Base-by-base conservation (phyloP, 2,113 vertebrate species). In the Gorsachius goisagi region DNA sequence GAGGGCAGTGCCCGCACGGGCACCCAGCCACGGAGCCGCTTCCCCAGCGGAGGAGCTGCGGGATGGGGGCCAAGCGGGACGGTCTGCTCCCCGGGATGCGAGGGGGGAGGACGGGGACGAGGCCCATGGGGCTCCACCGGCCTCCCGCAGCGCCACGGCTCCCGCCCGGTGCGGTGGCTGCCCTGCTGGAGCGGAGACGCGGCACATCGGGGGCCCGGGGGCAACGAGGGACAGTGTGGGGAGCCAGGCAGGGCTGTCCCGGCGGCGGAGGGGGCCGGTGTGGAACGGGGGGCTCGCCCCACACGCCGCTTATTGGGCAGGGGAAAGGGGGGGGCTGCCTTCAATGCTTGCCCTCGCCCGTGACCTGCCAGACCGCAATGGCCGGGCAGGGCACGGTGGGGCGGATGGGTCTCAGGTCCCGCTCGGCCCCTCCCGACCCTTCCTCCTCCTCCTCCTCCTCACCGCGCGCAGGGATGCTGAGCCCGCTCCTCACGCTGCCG, bases 361-460 rank as follows among this genome's bases (percentile, higher is more conserved):
- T 45, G 9, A 87, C 55, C 33, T 77, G 66, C 37, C 85, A 33
- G 15, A 50, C 49, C 1, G 19, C 35, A 7, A 71, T 11, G 20
- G 53, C 23, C 0, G 85, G 85, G 9, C 59, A 23, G 12, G 56
- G 35, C 35, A 82, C 17, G 1, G 32, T 4, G 44, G 49, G 85
- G 35, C 19, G 5, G 73, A 97, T 97, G 79, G 97, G 94, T 2
- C 45, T 72, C 52, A 96, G 92, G 12, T 76, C 45, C 22, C 0
- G 0, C 12, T 63, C 27, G 30, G 32, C 37, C 35, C 24, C 47
- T 20, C 4, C 21, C 1, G 2, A 4, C 41, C 14, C 39, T 39
- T 39, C 39, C 41, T 47, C 59, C 3, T 39, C 58, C 19, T 89
- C 67, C 21, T 63, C 41, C 47, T 35, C 50, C 24, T 59, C 39